Conservation (phyloP, 2,888 invertebrate genomes). For the Cancer borealis region DNA sequence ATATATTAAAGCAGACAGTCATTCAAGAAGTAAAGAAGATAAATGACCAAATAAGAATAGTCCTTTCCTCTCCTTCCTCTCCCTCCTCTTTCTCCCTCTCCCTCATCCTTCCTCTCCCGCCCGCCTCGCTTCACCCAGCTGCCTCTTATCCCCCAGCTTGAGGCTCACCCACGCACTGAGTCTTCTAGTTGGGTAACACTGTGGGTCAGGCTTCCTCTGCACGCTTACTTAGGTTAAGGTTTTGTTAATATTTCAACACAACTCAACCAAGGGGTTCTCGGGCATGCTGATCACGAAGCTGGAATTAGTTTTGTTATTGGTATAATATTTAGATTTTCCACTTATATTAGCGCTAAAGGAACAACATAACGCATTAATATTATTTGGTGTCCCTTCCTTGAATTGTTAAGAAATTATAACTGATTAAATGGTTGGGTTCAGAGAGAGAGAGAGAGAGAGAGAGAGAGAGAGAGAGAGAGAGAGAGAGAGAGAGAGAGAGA, state of each 20-base stretch:
- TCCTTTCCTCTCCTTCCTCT: neutral
- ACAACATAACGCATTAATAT: too few species aligned
- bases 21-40: slow-evolving; percentile 5
- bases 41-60: slow-evolving; percentile 4
- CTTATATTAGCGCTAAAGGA: too few species aligned
- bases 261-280: too few species aligned
- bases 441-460: neutral
- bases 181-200: neutral
- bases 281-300: too few species aligned
- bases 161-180: slow-evolving; percentile 13
- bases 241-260: too few species aligned
- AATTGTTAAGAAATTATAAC: too few species aligned
- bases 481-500: slow-evolving; percentile 32
- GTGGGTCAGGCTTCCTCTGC: slow-evolving; percentile 5
- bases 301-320: too few species aligned
- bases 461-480: slow-evolving; percentile 27
- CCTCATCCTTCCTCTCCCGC: neutral
- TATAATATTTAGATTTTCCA: too few species aligned
- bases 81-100: neutral
- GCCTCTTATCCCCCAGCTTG: neutral
- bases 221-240: neutral
- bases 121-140: neutral
- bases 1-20: neutral
- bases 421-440: too few species aligned
- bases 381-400: too few species aligned